These are phyloP conservation scores for Linurgus olivaceus DNA, from an alignment of 2,797 vertebrate genomes.

Conservation along the genomic window DNA sequence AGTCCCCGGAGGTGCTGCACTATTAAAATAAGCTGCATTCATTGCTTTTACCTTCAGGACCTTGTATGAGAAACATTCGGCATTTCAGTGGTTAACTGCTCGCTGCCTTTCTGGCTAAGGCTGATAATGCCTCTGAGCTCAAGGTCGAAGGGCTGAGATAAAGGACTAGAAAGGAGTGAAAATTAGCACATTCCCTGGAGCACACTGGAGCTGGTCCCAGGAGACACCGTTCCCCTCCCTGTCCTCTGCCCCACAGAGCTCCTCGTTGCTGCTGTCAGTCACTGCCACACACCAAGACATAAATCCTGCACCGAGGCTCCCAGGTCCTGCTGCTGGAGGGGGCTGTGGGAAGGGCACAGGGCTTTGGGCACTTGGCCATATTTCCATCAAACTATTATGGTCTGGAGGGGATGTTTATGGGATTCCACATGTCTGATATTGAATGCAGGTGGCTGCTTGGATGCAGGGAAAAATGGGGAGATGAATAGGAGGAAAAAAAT, in stretches of 20 bases:
- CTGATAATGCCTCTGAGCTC: constrained; percentile 45
- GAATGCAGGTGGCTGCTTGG: neutral
- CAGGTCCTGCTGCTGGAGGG: constrained; percentile 48
- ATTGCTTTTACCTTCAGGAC: neutral
- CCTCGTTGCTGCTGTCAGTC: constrained; percentile 68
- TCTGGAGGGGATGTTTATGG: neutral
- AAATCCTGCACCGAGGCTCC: constrained; percentile 72
- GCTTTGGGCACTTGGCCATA: neutral
- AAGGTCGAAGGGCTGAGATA: constrained; percentile 66
- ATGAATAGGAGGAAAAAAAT: neutral
- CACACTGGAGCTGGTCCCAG: constrained; percentile 57
- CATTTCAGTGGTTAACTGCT: constrained; percentile 44
- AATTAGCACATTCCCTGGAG: constrained; percentile 59
- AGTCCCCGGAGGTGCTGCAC: neutral
- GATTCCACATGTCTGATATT: neutral
- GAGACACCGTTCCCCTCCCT: neutral
- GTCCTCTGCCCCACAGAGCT: constrained; percentile 65
- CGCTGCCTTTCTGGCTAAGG: constrained; percentile 19
- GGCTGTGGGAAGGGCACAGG: neutral
- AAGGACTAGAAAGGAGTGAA: constrained; percentile 60
- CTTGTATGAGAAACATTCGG: neutral
- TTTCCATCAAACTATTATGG: neutral
- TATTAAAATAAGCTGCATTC: neutral
- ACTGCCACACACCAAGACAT: constrained; percentile 74
- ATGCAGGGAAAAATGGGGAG: neutral